phyloP scores from a whole-genome alignment of 2,797 vertebrate species.

The Lindbergichthys nudifrons region DNA sequence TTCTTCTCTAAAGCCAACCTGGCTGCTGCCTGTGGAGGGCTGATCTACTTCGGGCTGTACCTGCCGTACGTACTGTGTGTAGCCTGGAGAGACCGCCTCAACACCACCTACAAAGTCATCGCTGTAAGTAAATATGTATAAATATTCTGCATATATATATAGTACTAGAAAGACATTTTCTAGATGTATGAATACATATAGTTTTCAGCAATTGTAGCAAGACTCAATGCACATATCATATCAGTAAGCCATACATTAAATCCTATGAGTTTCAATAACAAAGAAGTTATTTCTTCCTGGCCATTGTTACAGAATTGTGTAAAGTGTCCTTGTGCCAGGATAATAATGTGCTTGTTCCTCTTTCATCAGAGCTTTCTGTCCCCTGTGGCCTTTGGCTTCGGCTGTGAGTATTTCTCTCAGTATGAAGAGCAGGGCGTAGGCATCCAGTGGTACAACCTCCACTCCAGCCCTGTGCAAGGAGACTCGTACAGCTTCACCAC shows the following conservation, averaged over 20 bases:
- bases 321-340: background rate
- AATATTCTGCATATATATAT: background rate
- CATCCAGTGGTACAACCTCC: slow-evolving; percentile 91
- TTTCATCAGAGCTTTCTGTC: slow-evolving; percentile 90
- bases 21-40: slow-evolving; percentile 90
- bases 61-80: slow-evolving; percentile 91
- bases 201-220: background rate
- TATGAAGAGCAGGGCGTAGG: slow-evolving; percentile 93
- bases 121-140: slow-evolving; percentile 80
- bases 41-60: slow-evolving; percentile 91
- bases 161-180: background rate
- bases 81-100: slow-evolving; percentile 90
- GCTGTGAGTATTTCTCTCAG: slow-evolving; percentile 92
- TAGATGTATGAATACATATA: background rate
- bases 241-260: background rate
- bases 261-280: too few relatives aligned
- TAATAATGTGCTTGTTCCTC: background rate
- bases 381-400: slow-evolving; percentile 93
- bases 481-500: slow-evolving; percentile 88
- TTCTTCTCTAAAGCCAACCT: slow-evolving; percentile 92
- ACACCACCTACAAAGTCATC: slow-evolving; percentile 75
- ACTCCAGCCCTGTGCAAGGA: slow-evolving; percentile 83
- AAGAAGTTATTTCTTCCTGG: background rate
- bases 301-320: background rate
- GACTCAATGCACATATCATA: background rate